Evolutionary conservation across 1,140 invertebrate species (phyloP), one percentile per base, ranked within the genome.

Genomic region (Stenopsyche tienmushanensis): DNA sequence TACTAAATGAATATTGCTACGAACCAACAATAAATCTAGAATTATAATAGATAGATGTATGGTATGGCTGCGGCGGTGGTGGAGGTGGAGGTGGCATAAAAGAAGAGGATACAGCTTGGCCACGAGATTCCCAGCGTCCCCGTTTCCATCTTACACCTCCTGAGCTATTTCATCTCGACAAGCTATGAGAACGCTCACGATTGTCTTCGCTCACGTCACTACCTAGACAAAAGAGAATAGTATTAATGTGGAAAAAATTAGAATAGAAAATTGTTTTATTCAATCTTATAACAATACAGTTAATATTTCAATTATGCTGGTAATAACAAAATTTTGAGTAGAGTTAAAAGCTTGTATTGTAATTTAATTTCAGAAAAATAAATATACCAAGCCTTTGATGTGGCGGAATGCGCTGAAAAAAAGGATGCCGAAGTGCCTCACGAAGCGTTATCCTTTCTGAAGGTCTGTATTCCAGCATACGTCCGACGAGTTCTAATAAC

Each of bases 381-480:
- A 1, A 26, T 34, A 13, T 82, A 68, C 85, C 85, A 63, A 94
- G 78, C 72, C 88, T 82, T 69, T 90, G 88, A 68, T 90, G 85
- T 10, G 84, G 76, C 15, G 90, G 88, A 71, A 96, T 83, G 72
- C 92, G 89, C 67, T 88, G 87, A 78, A 99, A 99, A 83, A 98
- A 99, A 18, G 92, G 90, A 83, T 99, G 97, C 24, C 85, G 80
- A 65, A 99, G 78, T 3, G 96, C 92, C 69, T 99, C 95, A 29
- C 86, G 85, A 64, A 99, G 81, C 54, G 90, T 90, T 69, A 99
- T 92, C 45, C 97, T 85, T 72, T 93, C 88, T 10, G 85, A 84
- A 20, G 97, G 96, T 73, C 99, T 95, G 79, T 98, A 99, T 65
- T 98, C 94, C 73, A 99, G 80, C 97, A 99, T 99, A 78, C 88